phyloP scores from a whole-genome alignment of 2,113 vertebrate genomes.

The Motacilla tschutschensis region DNA sequence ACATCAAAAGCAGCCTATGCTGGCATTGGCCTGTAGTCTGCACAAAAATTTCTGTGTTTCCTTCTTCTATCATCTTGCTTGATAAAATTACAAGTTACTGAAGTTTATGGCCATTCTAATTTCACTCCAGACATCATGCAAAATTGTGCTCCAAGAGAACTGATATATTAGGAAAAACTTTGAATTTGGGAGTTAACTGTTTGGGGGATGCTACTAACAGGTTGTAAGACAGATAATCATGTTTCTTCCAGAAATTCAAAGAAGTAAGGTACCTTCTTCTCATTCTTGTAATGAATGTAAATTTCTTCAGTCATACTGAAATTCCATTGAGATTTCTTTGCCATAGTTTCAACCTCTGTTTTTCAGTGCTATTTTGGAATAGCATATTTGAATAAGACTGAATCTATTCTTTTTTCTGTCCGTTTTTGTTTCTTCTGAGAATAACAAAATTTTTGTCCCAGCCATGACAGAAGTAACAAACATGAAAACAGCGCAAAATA shows the following conservation, averaged over 20 bases:
- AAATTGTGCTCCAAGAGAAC: background rate
- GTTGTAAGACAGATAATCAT: background rate
- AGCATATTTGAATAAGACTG: background rate
- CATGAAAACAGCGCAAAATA: background rate
- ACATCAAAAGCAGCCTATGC: background rate
- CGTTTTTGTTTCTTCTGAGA: background rate
- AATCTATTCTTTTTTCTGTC: background rate
- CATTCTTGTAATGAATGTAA: background rate
- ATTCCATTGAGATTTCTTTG: background rate
- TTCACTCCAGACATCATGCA: background rate
- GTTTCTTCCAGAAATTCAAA: slow-evolving; percentile 18
- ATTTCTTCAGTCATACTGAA: slow-evolving; percentile 15
- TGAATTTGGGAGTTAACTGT: background rate
- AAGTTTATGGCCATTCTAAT: background rate
- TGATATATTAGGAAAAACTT: background rate
- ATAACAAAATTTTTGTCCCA: background rate
- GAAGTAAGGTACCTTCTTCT: background rate
- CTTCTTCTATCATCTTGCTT: background rate
- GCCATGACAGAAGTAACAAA: background rate
- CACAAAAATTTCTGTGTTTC: background rate
- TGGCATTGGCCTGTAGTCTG: background rate
- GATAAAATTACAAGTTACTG: background rate
- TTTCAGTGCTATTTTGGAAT: slow-evolving; percentile 9
- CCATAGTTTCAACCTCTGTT: background rate
- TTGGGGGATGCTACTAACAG: background rate